Conservation (phyloP, 1,140 invertebrate genomes). For the Lordiphosa stackelbergi region DNA sequence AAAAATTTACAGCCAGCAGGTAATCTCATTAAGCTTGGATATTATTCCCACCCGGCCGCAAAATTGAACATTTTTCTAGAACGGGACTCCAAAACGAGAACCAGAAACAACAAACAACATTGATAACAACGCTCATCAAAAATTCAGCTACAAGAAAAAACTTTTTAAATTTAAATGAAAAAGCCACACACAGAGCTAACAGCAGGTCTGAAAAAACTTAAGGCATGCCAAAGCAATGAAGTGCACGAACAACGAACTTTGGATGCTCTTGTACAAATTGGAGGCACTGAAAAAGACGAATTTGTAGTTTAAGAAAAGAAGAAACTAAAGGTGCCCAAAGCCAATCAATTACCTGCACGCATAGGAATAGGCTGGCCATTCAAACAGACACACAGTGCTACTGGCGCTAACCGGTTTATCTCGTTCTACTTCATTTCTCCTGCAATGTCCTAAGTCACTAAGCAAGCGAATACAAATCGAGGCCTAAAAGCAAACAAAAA, state of each 20-base stretch:
- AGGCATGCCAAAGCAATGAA: constrained; percentile 16
- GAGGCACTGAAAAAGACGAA: too few species aligned
- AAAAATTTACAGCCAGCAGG: constrained; percentile 56
- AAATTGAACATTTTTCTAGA: constrained; percentile 48
- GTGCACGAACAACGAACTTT: constrained; percentile 10
- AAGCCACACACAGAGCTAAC: constrained; percentile 43
- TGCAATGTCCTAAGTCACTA: too few species aligned
- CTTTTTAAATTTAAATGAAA: constrained; percentile 60
- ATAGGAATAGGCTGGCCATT: too few species aligned
- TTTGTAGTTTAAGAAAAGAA: too few species aligned
- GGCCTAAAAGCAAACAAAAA: too few species aligned
- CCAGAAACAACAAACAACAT: constrained; percentile 53
- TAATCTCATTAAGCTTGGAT: constrained; percentile 64
- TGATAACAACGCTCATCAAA: constrained; percentile 69
- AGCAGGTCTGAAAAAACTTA: constrained; percentile 18
- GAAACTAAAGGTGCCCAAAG: too few species aligned
- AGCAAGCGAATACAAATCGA: too few species aligned
- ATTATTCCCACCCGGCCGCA: constrained; percentile 50
- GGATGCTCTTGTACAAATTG: constrained; percentile 6
- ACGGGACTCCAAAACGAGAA: constrained; percentile 5
- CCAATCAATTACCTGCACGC: too few species aligned
- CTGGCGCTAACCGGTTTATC: too few species aligned
- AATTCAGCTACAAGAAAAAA: constrained; percentile 69
- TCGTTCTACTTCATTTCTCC: too few species aligned
- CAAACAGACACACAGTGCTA: too few species aligned